These are phyloP conservation scores for Tyto alba DNA, from an alignment of 2,113 vertebrate species.

Conservation along the genomic window DNA sequence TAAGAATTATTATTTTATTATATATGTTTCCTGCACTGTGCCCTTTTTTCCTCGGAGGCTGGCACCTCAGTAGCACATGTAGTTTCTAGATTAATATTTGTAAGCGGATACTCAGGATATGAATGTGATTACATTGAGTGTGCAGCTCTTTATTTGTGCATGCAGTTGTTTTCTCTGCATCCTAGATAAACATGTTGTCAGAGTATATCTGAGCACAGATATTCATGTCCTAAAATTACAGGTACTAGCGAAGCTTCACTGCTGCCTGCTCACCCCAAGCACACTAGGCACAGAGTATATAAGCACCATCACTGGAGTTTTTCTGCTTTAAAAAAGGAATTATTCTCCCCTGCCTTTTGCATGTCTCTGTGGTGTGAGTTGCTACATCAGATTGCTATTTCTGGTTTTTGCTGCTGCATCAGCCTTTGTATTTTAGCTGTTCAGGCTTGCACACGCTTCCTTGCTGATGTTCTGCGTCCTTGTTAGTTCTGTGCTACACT, in stretches of 20 bases:
- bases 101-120: neutral
- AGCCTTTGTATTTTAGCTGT: conserved; percentile 3
- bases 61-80: neutral
- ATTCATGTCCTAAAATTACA: neutral
- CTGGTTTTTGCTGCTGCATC: neutral
- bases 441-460: neutral
- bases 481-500: neutral
- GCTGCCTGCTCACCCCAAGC: neutral
- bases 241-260: neutral
- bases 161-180: neutral
- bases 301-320: neutral
- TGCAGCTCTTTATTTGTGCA: neutral
- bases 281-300: neutral
- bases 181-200: neutral
- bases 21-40: neutral
- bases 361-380: neutral
- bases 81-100: neutral
- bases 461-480: neutral
- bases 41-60: neutral
- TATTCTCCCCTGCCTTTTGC: neutral
- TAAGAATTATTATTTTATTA: neutral
- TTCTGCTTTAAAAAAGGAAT: neutral
- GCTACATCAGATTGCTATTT: neutral
- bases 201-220: neutral
- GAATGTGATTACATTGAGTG: neutral